A percentile compares a stretch with the other conserved stretches of the same genome.
Evolutionary conservation across 2,797 vertebrate species (phyloP).

Genomic region (Psittacula derbiana): DNA sequence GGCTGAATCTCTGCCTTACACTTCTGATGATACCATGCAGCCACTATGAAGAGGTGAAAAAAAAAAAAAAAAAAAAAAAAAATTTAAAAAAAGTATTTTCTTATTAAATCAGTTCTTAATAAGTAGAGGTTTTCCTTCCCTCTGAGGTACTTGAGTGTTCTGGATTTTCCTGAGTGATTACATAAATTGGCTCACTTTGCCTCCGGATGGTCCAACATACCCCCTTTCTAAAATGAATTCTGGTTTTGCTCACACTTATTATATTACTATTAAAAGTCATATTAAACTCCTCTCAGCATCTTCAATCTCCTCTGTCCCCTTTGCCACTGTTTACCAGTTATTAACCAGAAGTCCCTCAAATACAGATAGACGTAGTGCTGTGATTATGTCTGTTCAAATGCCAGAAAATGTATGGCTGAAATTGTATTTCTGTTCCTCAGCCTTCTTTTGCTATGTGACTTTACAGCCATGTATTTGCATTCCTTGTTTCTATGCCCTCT

Average conservation of each 20-base stretch:
- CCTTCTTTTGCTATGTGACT: not conserved
- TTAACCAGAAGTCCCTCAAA: not conserved
- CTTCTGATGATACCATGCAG: not conserved
- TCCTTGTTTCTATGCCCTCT: not conserved
- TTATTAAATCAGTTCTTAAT: not conserved
- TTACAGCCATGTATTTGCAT: not conserved
- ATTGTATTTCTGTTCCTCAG: not conserved
- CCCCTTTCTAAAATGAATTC: not conserved
- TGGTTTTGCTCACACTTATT: not conserved
- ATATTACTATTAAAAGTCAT: not conserved
- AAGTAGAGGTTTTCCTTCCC: not conserved
- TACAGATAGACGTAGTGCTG: not conserved
- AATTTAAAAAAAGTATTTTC: not conserved
- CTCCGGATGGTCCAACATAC: not conserved
- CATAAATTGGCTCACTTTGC: not conserved
- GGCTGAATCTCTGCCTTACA: not conserved
- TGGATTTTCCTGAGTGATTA: not conserved
- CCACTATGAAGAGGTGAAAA: too few relatives aligned
- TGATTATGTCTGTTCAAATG: not conserved
- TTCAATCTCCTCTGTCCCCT: not conserved
- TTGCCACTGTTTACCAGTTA: not conserved
- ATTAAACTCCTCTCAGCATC: not conserved
- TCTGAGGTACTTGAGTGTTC: not conserved
- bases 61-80: too few relatives aligned
- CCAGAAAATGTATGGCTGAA: not conserved